phyloP scores from a whole-genome alignment of 2,888 invertebrate genomes.

The Drosophila sordidapex region DNA sequence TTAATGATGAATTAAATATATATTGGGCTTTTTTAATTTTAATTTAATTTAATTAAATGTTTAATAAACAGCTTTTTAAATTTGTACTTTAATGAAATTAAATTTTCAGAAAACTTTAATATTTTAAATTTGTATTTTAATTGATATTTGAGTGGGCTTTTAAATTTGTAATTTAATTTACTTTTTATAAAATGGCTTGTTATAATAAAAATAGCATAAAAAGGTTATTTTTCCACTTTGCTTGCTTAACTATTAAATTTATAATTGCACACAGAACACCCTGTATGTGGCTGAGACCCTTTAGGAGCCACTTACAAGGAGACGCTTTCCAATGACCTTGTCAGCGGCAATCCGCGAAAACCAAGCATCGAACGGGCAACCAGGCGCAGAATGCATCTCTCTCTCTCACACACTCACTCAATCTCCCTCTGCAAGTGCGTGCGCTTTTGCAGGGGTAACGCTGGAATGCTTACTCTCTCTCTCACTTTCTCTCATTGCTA shows the following conservation, averaged over 20 bases:
- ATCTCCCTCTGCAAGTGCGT: slow-evolving; percentile 16
- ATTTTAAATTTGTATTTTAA: background rate
- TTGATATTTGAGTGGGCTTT: background rate
- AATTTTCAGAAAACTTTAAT: no score
- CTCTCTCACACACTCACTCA: background rate
- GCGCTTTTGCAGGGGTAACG: slow-evolving; percentile 37
- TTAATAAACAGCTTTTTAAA: background rate
- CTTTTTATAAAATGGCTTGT: background rate
- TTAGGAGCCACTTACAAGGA: slow-evolving; percentile 51
- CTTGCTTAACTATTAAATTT: background rate
- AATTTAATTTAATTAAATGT: background rate
- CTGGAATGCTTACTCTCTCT: slow-evolving; percentile 20
- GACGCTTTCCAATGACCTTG: slow-evolving; percentile 80
- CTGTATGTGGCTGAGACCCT: slow-evolving; percentile 58
- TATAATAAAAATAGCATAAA: background rate
- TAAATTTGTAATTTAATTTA: background rate
- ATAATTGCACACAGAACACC: slow-evolving; percentile 35
- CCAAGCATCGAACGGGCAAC: background rate
- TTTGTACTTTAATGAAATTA: background rate
- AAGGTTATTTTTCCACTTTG: background rate
- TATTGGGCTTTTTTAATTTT: slow-evolving; percentile 14
- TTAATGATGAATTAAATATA: slow-evolving; percentile 9
- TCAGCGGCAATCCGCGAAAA: slow-evolving; percentile 36
- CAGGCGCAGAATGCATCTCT: background rate
- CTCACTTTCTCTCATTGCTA: slow-evolving; percentile 10